Percentiles rank a stretch among this genome's conserved stretches.
Conservation (phyloP, 2,113 vertebrate species). For the Indicator maculatus region DNA sequence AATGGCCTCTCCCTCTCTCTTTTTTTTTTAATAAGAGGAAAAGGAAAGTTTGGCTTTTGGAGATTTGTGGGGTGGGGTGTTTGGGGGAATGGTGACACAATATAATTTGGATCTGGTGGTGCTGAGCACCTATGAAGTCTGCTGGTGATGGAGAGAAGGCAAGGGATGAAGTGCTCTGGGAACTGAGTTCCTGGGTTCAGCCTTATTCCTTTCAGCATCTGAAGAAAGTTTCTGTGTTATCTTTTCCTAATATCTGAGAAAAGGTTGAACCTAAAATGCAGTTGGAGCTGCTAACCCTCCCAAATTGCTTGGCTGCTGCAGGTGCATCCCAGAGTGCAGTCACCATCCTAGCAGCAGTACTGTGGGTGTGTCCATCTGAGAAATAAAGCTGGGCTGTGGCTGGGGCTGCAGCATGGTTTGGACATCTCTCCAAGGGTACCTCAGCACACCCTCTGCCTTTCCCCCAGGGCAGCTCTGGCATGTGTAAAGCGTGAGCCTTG, state of each 20-base stretch:
- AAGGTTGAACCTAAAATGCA: not conserved
- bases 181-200: not conserved
- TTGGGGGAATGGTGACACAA: not conserved
- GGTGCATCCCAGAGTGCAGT: not conserved
- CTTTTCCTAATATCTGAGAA: not conserved
- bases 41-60: not conserved
- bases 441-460: not conserved
- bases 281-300: not conserved
- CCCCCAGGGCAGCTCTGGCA: not conserved
- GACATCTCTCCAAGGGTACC: not conserved
- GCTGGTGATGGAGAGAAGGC: not conserved
- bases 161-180: not conserved
- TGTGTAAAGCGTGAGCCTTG: not conserved
- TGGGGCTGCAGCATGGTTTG: rapidly evolving
- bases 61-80: not conserved
- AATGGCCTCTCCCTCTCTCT: not conserved
- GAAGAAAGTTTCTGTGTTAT: not conserved
- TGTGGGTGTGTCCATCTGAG: rapidly evolving
- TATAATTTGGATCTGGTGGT: not conserved
- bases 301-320: not conserved
- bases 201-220: rapidly evolving
- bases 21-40: not conserved
- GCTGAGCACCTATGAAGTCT: not conserved
- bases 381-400: not conserved
- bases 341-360: not conserved